Base-by-base conservation (phyloP, 2,888 invertebrate genomes). In the Pollenia labialis region DNA sequence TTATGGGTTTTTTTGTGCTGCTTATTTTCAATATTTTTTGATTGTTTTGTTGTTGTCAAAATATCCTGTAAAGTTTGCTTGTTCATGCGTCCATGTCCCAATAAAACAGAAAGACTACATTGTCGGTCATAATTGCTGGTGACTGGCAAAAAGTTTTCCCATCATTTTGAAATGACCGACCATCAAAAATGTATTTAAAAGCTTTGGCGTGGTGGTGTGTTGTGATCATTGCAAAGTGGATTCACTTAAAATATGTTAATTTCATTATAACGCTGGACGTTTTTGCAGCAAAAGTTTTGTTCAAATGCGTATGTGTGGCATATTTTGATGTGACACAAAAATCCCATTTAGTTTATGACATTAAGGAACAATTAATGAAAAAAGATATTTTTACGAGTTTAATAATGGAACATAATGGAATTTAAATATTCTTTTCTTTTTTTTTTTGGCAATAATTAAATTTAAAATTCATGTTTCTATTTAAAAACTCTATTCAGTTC, bases 161-260 rank as follows among this genome's bases (percentile, higher is more conserved):
- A 32, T 32, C 32, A 32, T 32, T 32, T 32, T 6, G 6, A 32
- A 32, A 32, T 32, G 32, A 32, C 32, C 32, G 32, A 32, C 32
- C 32, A 32, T 32, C 32, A 32, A 32, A 32, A 32, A 32, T 32
- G 32, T 6, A 32, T 32, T 32, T 32, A 32, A 32, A 44, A 18
- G n/a, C 18, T 18, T 69, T 69, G 4, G 44, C 11, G 64, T 44
- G 32, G 16, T 4, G 16, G 2, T 11, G 62, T 11, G 62, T 23
- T 14, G 8, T 16, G 42, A 42, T 44, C n/a, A 42, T 12, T 8
- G n/a, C 62, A 16, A 44, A 42, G 10, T 62, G 16, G n/a, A 44
- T 62, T 44, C 62, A 44, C 40, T 12, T 48, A 14, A 23, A 68
- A 50, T 68, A 14, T 68, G 48, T 46, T 66, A 48, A 48, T 32